Evolutionary conservation across 2,797 vertebrate genomes (phyloP), one percentile per base, ranked within the genome.

Genomic region (Myiothlypis chrysogaster): DNA sequence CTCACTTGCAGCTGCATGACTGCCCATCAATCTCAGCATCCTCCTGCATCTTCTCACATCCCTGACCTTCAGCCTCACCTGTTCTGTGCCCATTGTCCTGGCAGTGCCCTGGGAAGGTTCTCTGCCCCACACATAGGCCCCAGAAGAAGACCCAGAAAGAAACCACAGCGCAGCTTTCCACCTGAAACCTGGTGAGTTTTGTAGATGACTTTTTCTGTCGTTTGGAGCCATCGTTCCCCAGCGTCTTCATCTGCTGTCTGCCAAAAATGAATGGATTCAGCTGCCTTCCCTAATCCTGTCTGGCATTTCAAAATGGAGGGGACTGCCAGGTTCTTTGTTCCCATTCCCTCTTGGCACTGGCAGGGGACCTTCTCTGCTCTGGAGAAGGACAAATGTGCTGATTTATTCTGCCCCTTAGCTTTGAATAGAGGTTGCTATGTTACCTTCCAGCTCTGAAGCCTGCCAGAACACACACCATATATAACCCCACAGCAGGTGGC

Each of bases 351-450:
- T 93, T 94, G 87, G 93, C 93, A 91, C 71, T 96, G 95, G 80
- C 71, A 93, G 88, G 90, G 89, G 69, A 97, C 95, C 86, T 93
- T 94, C 95, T 95, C 79, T 94, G 69, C 60, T 94, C 93, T 84
- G 86, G 77, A 95, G 85, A 94, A 95, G 94, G 96, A 97, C 94
- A 95, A 96, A 96, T 96, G 89, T 88, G 89, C 94, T 95, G 94
- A 96, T 97, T 97, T 97, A 96, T 97, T 97, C 95, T 97, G 90
- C 90, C 96, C 93, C 96, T 95, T 95, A 92, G 86, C 83, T 96
- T 94, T 94, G 92, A 97, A 97, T 97, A 97, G 93, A 85, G 89
- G 96, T 97, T 97, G 96, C 97, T 97, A 96, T 56, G 97, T 95
- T 97, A 97, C 96, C 69, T 59, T 94, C 68, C 82, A 85, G 82